A percentile compares a stretch with the other conserved stretches of the same genome.
These are phyloP conservation scores for Paraescarpia echinospica DNA, from an alignment of 1,140 invertebrate genomes.

Conservation along the genomic window DNA sequence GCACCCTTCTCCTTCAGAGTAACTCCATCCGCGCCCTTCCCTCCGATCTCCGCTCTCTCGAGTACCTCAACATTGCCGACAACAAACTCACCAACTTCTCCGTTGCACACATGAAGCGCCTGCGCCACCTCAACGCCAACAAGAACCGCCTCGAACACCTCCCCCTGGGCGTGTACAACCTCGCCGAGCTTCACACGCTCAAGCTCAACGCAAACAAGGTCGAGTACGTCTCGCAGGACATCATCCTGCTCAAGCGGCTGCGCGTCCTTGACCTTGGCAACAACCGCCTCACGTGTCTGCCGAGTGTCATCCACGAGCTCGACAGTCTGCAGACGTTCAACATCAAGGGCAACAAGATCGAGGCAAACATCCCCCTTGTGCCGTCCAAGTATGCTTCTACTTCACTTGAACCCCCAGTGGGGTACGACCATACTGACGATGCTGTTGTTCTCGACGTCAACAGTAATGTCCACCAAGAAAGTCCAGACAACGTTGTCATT, in stretches of 20 bases:
- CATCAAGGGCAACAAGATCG: conserved; percentile 40
- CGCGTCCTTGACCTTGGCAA: conserved; percentile 46
- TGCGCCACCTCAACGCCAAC: conserved; percentile 45
- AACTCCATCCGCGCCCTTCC: conserved; percentile 44
- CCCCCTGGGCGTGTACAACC: conserved; percentile 43
- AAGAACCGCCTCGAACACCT: conserved; percentile 45
- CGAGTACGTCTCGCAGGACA: conserved; percentile 42
- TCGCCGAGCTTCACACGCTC: conserved; percentile 40
- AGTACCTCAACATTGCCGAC: conserved; percentile 46
- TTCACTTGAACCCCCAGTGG: not conserved
- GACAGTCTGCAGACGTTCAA: conserved; percentile 46
- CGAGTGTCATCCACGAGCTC: conserved; percentile 43
- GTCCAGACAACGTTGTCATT: not conserved
- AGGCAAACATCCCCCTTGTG: not conserved
- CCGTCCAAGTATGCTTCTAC: not conserved
- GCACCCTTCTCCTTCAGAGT: conserved; percentile 39
- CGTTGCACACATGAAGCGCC: conserved; percentile 40
- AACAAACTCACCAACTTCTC: conserved; percentile 47
- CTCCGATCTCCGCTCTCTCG: conserved; percentile 38
- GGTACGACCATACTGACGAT: not conserved
- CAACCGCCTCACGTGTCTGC: conserved; percentile 44
- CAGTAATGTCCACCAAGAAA: not conserved
- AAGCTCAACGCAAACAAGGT: conserved; percentile 46
- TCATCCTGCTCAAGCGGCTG: conserved; percentile 44
- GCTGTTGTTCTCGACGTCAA: not conserved